A percentile compares a stretch with the other conserved stretches of the same genome.
These are phyloP conservation scores for Mesitornis unicolor DNA, from an alignment of 2,113 vertebrate genomes.

Conservation along the genomic window DNA sequence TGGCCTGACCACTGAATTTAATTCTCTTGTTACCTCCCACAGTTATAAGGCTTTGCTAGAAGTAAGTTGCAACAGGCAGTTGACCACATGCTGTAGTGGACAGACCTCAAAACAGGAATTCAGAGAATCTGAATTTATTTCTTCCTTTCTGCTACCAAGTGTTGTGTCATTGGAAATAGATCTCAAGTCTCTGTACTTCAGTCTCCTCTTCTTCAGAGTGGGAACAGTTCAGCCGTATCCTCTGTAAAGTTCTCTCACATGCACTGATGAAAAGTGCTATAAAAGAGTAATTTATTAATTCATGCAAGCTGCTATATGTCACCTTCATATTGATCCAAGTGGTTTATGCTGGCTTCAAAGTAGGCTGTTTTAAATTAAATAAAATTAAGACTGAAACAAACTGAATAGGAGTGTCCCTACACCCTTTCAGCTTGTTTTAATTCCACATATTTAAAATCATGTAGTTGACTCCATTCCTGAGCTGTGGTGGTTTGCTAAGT, in stretches of 20 bases:
- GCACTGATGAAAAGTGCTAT: neutral
- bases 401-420: rapidly evolving
- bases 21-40: rapidly evolving
- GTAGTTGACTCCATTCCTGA: neutral
- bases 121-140: neutral
- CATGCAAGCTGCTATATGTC: neutral
- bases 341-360: neutral
- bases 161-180: neutral
- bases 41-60: neutral
- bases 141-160: neutral
- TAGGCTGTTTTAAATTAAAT: neutral
- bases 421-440: neutral
- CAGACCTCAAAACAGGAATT: neutral
- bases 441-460: neutral
- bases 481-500: neutral
- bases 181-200: neutral
- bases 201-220: neutral
- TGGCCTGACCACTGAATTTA: neutral
- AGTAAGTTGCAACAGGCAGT: neutral
- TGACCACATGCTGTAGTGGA: neutral
- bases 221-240: neutral
- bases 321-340: neutral
- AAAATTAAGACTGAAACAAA: neutral
- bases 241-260: neutral
- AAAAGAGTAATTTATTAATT: neutral